Conservation (phyloP, 2,797 vertebrate genomes). For the Phrynocephalus guinanensis region DNA sequence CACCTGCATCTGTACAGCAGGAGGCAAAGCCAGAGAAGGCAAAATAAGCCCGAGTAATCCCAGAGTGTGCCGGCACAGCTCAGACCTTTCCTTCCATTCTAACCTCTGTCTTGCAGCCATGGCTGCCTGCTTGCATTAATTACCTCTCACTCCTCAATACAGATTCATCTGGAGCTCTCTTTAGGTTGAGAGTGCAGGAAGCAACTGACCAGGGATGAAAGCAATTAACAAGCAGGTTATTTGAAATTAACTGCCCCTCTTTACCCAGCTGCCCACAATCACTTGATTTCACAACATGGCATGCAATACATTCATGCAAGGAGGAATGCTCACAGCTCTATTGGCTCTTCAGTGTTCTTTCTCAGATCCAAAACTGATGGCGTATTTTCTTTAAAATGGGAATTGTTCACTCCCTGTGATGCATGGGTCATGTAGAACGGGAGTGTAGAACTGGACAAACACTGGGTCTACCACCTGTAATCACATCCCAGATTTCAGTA, state of each 20-base stretch:
- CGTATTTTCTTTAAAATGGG: background rate
- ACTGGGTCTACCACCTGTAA: background rate
- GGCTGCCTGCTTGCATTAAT: slow-evolving; percentile 83
- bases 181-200: slow-evolving; percentile 78
- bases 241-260: slow-evolving; percentile 77
- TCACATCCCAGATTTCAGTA: background rate
- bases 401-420: background rate
- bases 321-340: background rate
- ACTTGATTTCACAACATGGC: slow-evolving; percentile 4
- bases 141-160: slow-evolving; percentile 77
- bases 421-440: background rate
- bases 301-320: slow-evolving; percentile 15
- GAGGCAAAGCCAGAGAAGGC: slow-evolving; percentile 18
- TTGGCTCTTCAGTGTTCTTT: background rate
- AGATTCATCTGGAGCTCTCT: slow-evolving; percentile 74
- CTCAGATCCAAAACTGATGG: background rate
- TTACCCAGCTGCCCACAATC: slow-evolving; percentile 68
- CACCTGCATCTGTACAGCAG: slow-evolving; percentile 58
- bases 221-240: slow-evolving; percentile 83
- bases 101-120: slow-evolving; percentile 81
- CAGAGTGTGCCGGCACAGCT: slow-evolving; percentile 38
- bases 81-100: slow-evolving; percentile 63
- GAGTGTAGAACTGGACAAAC: background rate
- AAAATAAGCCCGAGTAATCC: slow-evolving; percentile 60
- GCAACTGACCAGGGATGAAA: slow-evolving; percentile 79